Evolutionary conservation across 2,113 vertebrate genomes (phyloP).

Genomic region (Ptyas mucosa): DNA sequence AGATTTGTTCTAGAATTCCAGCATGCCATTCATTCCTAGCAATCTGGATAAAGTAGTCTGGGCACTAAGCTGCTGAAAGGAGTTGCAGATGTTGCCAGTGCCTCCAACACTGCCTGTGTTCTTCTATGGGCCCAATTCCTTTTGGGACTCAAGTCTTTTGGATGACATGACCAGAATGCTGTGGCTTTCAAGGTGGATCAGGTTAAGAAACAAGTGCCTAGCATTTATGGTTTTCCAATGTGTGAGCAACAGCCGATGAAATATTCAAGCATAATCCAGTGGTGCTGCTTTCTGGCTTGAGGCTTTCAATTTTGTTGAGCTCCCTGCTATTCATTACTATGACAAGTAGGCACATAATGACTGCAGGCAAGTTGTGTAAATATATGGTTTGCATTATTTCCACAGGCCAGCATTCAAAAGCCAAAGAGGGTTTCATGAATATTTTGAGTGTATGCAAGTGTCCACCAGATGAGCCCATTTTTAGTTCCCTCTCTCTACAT

Average conservation of each 20-base stretch:
- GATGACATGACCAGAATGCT: too few relatives aligned
- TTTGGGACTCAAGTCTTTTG: not conserved
- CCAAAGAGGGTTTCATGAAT: not conserved
- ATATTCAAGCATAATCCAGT: not conserved
- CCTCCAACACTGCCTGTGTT: not conserved
- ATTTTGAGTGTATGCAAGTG: not conserved
- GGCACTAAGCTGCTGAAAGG: not conserved
- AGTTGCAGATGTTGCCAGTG: not conserved
- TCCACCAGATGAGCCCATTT: not conserved
- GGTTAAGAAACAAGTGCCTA: not conserved
- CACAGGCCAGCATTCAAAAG: not conserved
- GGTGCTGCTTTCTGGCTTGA: not conserved
- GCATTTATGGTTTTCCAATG: not conserved
- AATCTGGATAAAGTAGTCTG: not conserved
- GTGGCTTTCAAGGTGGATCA: not conserved
- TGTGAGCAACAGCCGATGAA: not conserved
- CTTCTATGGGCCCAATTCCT: not conserved
- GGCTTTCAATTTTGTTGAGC: not conserved
- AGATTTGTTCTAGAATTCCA: not conserved
- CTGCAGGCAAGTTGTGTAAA: not conserved
- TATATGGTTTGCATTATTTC: not conserved
- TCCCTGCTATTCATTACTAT: not conserved
- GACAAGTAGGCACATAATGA: not conserved
- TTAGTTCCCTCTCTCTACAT: too few relatives aligned
- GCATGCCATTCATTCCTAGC: not conserved